A percentile compares a stretch with the other conserved stretches of the same genome.
Evolutionary conservation across 2,113 vertebrate genomes (phyloP).

Genomic region (Podarcis cretensis): DNA sequence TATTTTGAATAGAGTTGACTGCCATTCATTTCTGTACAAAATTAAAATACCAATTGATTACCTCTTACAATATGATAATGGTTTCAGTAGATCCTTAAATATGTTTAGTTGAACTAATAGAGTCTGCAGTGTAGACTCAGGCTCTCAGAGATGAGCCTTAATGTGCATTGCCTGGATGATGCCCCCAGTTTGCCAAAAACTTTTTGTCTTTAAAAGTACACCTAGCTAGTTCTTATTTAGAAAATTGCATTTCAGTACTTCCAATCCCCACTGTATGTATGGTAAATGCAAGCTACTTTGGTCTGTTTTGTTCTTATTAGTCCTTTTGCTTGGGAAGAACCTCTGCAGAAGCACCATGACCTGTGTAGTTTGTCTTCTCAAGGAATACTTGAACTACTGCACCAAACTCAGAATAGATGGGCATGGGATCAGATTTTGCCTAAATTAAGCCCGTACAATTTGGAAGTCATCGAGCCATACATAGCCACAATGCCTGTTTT

Average conservation of each 20-base stretch:
- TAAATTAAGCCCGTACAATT: background rate
- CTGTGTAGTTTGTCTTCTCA: background rate
- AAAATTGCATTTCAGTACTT: background rate
- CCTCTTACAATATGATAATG: background rate
- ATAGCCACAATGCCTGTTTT: background rate
- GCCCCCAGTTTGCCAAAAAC: background rate
- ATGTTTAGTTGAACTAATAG: background rate
- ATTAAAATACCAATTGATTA: slow-evolving; percentile 39
- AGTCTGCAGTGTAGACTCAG: background rate
- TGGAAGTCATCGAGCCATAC: background rate
- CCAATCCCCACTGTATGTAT: no score
- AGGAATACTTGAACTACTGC: background rate
- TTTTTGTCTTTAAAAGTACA: background rate
- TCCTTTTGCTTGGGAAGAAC: background rate
- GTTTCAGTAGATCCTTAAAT: slow-evolving; percentile 8
- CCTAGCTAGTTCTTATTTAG: background rate
- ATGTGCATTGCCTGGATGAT: background rate
- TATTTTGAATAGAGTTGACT: slow-evolving; percentile 19
- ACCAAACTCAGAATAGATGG: background rate
- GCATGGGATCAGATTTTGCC: background rate
- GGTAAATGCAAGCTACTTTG: background rate
- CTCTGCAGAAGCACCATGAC: background rate
- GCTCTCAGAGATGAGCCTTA: background rate
- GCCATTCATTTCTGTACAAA: background rate
- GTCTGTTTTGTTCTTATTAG: background rate